Base-by-base conservation (phyloP, 2,797 vertebrate genomes). In the Typhlichthys eigenmanni region DNA sequence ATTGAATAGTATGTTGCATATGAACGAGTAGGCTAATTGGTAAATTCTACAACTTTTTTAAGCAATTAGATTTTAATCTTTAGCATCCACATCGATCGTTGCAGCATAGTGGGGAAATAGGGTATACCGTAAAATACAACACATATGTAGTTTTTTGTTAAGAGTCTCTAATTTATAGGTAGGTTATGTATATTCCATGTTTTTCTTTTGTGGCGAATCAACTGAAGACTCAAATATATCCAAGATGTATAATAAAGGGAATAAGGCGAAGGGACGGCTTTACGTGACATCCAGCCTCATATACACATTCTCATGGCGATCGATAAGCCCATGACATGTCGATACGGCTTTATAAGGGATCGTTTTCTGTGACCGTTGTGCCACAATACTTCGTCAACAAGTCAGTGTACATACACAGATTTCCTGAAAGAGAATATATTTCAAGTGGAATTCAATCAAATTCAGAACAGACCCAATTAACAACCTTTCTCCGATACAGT, bases 231-330 rank as follows among this genome's bases (percentile, higher is more conserved):
- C n/a, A 6, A 13, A 62, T 24, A 54, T 60, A 64, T 64, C 64
- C 60, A 16, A 56, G 8, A 62, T 34, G 53, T 5, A 55, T 49
- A 65, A 64, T 19, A 60, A 55, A 64, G 66, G 14, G 65, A 19
- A 59, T 48, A 75, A 85, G 74, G 74, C 61, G 64, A 71, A 13
- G 72, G 62, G 79, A 63, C 76, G 82, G 84, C 74, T 81, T 83
- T 66, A 82, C 79, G 65, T 81, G 82, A 77, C 81, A 81, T 69
- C 85, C 76, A 82, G 75, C 74, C 88, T 89, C 92, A 92, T 93
- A 92, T 92, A 91, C 91, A 86, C 89, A 87, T 93, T 93, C 92
- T 92, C 90, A 92, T 91, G 58, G 78, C 82, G 92, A 92, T 95
- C 93, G 91, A 94, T 95, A 91, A 45, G 78, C 89, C 88, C 72